These are phyloP conservation scores for Callyntrura sp. DNA, from an alignment of 2,888 invertebrate species.

Conservation along the genomic window DNA sequence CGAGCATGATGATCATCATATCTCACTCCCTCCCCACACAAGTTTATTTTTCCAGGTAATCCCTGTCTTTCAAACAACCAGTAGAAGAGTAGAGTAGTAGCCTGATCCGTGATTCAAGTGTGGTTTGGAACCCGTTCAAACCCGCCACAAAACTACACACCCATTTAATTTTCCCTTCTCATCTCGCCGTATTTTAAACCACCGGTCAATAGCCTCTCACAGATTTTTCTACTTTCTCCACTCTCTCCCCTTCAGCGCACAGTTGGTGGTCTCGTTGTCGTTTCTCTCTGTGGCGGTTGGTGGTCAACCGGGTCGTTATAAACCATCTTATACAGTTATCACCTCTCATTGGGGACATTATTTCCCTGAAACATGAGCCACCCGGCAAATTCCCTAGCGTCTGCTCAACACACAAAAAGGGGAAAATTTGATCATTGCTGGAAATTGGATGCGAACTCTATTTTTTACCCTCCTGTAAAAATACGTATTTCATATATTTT, in stretches of 20 bases:
- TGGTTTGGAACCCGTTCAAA: no score
- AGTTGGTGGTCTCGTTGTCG: neutral
- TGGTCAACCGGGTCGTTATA: slow-evolving; percentile 29
- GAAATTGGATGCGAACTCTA: slow-evolving; percentile 66
- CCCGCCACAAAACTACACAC: neutral
- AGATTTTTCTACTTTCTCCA: slow-evolving; percentile 1
- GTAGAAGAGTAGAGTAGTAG: slow-evolving; percentile 20
- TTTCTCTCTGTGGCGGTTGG: neutral
- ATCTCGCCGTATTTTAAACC: no score
- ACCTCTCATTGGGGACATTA: slow-evolving; percentile 63
- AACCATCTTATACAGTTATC: slow-evolving; percentile 57
- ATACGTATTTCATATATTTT: neutral
- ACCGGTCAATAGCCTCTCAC: slow-evolving; percentile 46
- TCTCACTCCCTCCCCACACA: neutral
- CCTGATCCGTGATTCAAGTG: no score
- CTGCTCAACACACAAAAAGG: no score
- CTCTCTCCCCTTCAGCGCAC: no score
- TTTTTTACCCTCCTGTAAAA: slow-evolving; percentile 28
- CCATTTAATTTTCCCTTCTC: neutral
- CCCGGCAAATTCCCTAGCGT: neutral
- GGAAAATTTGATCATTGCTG: slow-evolving; percentile 34
- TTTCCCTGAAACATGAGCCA: slow-evolving; percentile 72
- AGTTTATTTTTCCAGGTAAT: slow-evolving; percentile 51
- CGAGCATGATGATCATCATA: no score
- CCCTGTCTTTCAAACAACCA: neutral